Conservation (phyloP, 2,888 invertebrate species). For the Pherbina coryleti region DNA sequence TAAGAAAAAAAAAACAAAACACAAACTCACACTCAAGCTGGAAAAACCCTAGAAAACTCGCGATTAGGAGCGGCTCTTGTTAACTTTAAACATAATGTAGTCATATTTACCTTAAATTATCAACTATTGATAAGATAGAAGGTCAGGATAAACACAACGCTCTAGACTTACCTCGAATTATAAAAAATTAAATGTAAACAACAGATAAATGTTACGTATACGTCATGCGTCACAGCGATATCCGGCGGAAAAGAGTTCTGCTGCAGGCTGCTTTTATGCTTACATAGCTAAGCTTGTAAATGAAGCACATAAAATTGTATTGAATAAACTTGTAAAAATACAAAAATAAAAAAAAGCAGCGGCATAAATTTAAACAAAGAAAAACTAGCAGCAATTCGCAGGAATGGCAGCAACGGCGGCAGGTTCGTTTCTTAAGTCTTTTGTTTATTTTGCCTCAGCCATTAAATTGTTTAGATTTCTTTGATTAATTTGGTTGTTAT, state of each 20-base stretch:
- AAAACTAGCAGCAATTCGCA: background rate
- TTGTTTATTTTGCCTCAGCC: background rate
- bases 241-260: conserved; percentile 14
- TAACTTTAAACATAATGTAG: background rate
- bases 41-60: too few relatives aligned
- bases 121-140: conserved; percentile 6
- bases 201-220: conserved; percentile 5
- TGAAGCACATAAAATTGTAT: background rate
- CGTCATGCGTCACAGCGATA: conserved; percentile 9
- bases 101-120: background rate
- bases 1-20: too few relatives aligned
- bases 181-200: background rate
- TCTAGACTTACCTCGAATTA: background rate
- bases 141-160: background rate
- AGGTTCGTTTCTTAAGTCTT: conserved; percentile 11
- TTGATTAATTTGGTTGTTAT: background rate
- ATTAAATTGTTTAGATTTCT: background rate
- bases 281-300: background rate
- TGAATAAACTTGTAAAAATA: background rate
- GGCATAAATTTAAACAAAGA: background rate
- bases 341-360: background rate
- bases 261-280: background rate
- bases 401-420: background rate
- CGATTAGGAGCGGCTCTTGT: background rate
- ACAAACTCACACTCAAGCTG: too few relatives aligned